A percentile compares a stretch with the other conserved stretches of the same genome.
These are phyloP conservation scores for Paracentrotus lividus DNA, from an alignment of 53 echinoderm and acorn worm genomes.

Conservation along the genomic window DNA sequence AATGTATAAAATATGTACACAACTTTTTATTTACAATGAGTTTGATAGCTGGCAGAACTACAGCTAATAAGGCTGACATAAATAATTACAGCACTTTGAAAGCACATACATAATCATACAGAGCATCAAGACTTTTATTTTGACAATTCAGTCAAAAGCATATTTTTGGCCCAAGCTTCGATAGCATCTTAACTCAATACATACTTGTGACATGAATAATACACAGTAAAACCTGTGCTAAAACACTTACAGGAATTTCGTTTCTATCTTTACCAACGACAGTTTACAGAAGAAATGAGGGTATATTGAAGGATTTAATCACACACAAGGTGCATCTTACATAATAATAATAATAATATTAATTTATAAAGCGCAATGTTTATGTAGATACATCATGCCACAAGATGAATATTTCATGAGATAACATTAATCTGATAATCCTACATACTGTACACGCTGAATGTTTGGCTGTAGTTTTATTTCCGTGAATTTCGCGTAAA, in stretches of 20 bases:
- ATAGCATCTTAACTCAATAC: not conserved
- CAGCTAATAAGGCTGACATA: constrained; percentile 53
- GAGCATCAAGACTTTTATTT: not conserved
- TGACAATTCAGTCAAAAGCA: not conserved
- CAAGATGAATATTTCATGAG: not conserved
- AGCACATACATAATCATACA: constrained; percentile 40
- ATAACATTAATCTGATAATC: not conserved
- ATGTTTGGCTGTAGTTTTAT: too few species aligned
- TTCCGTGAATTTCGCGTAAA: too few species aligned
- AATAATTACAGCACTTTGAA: constrained; percentile 57
- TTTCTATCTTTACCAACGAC: not conserved
- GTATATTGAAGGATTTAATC: not conserved
- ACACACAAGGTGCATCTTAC: not conserved
- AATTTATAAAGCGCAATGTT: too few species aligned
- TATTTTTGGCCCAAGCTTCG: constrained; percentile 39
- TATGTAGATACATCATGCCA: too few species aligned
- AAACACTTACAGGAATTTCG: not conserved
- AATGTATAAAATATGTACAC: constrained; percentile 58
- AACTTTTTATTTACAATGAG: constrained; percentile 55
- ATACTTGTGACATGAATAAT: not conserved
- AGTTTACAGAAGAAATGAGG: not conserved
- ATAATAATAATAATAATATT: too few species aligned
- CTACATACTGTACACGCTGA: too few species aligned
- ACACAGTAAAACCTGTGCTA: not conserved
- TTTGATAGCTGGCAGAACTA: constrained; percentile 38